phyloP scores from a whole-genome alignment of 2,797 vertebrate genomes.

The Alosa sapidissima region DNA sequence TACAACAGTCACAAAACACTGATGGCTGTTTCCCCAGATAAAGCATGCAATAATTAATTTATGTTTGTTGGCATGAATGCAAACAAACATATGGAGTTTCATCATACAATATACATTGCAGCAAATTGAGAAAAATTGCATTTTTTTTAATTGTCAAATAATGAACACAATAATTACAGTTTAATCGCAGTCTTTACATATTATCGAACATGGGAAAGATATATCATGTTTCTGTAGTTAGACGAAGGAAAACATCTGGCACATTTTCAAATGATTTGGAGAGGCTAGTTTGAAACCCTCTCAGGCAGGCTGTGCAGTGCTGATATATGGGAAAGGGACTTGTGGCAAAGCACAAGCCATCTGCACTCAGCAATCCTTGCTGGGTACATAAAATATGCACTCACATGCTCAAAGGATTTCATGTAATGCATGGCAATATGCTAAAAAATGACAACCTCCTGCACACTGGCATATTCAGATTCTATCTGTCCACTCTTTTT shows the following conservation, averaged over 20 bases:
- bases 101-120: neutral
- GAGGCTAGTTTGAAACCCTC: slow-evolving; percentile 32
- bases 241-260: neutral
- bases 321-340: slow-evolving; percentile 18
- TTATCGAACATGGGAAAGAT: neutral
- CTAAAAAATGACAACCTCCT: neutral
- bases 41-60: neutral
- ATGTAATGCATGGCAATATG: slow-evolving; percentile 12
- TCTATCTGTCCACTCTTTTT: neutral
- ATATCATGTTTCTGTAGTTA: neutral
- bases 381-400: slow-evolving; percentile 20
- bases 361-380: slow-evolving; percentile 26
- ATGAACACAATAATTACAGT: slow-evolving; percentile 8
- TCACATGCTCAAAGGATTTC: neutral
- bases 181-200: neutral
- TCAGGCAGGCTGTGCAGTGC: slow-evolving; percentile 7
- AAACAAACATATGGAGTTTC: neutral
- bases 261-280: neutral
- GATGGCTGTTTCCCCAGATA: neutral
- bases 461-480: neutral
- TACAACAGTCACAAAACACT: neutral
- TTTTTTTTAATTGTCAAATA: neutral
- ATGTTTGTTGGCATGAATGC: neutral
- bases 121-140: neutral
- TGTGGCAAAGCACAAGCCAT: slow-evolving; percentile 26